phyloP scores from a whole-genome alignment of 2,888 invertebrate species.

The Gerris lacustris region DNA sequence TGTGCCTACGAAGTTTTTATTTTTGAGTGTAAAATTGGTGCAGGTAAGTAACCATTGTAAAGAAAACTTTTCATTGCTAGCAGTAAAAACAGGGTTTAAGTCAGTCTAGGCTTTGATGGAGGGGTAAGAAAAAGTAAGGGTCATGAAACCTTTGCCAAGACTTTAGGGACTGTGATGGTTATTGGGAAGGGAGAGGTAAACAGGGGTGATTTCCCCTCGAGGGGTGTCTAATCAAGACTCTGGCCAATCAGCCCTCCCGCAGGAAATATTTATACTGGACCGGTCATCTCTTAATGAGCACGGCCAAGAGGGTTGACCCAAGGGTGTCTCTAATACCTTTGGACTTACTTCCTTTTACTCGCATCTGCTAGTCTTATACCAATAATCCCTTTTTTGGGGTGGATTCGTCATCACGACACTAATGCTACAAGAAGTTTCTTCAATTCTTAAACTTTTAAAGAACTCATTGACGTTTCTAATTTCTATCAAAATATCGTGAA shows the following conservation, averaged over 20 bases:
- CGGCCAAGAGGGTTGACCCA: background rate
- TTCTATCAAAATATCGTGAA: too few species aligned
- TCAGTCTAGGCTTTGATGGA: background rate
- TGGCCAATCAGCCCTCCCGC: background rate
- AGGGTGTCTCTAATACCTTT: background rate
- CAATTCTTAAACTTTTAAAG: too few species aligned
- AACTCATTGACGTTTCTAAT: too few species aligned
- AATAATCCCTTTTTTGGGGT: background rate
- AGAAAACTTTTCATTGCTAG: too few species aligned
- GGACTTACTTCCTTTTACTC: background rate
- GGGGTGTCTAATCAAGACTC: background rate
- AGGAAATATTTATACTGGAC: constrained; percentile 3
- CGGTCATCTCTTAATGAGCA: constrained; percentile 5
- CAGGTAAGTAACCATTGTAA: too few species aligned
- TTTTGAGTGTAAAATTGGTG: too few species aligned
- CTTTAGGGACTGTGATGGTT: background rate
- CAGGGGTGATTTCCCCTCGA: background rate
- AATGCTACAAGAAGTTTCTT: too few species aligned
- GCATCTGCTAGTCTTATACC: background rate
- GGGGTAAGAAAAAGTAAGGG: background rate
- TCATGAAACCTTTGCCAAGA: background rate
- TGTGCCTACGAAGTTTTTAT: too few species aligned
- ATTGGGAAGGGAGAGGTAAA: background rate
- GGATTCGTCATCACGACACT: background rate
- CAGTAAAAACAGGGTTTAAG: too few species aligned